phyloP scores from a whole-genome alignment of 2,113 vertebrate species.

The Petrocephalus zakoni region DNA sequence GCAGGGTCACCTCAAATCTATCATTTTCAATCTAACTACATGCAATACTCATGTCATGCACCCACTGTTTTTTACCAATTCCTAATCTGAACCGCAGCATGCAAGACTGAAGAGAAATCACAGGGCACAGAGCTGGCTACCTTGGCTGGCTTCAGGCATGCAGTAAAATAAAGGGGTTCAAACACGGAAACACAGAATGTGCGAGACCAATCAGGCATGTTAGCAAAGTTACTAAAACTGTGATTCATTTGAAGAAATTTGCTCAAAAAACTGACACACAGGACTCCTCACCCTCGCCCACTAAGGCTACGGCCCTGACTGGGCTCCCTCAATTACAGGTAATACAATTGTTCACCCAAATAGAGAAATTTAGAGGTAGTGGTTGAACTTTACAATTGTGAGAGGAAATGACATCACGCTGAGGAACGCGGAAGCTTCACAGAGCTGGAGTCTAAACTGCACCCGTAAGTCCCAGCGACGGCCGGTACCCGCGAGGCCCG shows the following conservation, averaged over 20 bases:
- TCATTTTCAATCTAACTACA: neutral
- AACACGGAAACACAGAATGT: neutral
- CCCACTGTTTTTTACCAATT: neutral
- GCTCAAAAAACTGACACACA: neutral
- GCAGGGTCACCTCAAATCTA: neutral
- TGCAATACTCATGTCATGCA: neutral
- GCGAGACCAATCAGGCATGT: neutral
- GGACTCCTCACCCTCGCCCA: neutral
- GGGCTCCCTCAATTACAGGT: neutral
- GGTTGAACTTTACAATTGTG: neutral
- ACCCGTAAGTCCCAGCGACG: no score
- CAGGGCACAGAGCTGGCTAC: neutral
- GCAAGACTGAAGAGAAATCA: neutral
- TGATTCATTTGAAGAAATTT: neutral
- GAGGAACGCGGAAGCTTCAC: no score
- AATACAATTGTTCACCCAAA: neutral
- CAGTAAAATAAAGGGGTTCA: no score
- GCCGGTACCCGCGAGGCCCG: neutral
- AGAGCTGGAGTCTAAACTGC: no score
- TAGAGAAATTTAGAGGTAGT: neutral
- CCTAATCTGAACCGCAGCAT: neutral
- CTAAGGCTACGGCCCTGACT: neutral
- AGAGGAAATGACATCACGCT: neutral
- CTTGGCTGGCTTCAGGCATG: neutral
- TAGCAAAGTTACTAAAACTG: neutral